Base-by-base conservation (phyloP, 2,797 vertebrate genomes). In the Hylomyscus alleni region DNA sequence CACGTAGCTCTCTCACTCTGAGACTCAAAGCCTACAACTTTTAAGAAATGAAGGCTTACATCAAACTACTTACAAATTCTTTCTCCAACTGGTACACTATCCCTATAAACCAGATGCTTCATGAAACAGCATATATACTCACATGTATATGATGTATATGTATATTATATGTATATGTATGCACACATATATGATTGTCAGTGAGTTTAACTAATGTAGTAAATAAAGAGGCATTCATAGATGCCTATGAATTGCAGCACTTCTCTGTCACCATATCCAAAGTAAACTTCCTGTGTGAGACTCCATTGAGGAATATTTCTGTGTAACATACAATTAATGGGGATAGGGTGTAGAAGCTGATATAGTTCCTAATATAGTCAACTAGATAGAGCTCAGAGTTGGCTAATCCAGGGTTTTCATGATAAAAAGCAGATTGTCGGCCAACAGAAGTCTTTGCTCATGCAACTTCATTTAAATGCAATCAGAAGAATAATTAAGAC, bases 391-490 rank as follows among this genome's bases (percentile, higher is more conserved):
- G 54, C 72, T 91, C 40, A 82, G 58, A 69, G 80, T 50, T 94
- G 67, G 52, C 56, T 84, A 95, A 19, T 75, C 17, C 34, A 88
- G 26, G 40, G 8, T 67, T 97, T 95, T 95, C 54, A 76, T 93
- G 67, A 86, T 75, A 96, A 94, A 82, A 60, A 92, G 50, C 81
- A 93, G 47, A 80, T 96, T 81, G 85, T 77, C 56, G 94, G 58
- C 77, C 85, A 97, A 58, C 56, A 31, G 72, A 96, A 93, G 44
- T 86, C 67, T 97, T 62, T 93, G 73, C 40, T 96, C 60, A 56
- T 83, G 94, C 50, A 95, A 89, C 60, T 80, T 93, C 60, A 92
- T 73, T 50, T 92, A 92, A 94, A 87, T 89, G 17, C 15, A 96
- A 89, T 89, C 22, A 72, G 77, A 94, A 95, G n/a, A 47, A 96